These are phyloP conservation scores for Elysia chlorotica DNA, from an alignment of 1,140 invertebrate species.

Conservation along the genomic window DNA sequence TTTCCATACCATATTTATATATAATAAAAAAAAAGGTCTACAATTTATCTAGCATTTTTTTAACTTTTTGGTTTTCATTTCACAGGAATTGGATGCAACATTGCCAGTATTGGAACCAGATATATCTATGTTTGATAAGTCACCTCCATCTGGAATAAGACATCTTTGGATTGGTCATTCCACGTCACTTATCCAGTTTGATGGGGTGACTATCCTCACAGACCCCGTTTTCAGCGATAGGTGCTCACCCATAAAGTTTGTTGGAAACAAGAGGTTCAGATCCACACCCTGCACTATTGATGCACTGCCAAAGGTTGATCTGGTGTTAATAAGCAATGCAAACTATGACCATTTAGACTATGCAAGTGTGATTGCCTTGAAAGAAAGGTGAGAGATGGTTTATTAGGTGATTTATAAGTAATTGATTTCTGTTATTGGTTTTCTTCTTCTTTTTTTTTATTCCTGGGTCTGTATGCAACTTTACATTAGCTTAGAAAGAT, in stretches of 20 bases:
- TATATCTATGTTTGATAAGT: slow-evolving; percentile 7
- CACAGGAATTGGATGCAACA: neutral
- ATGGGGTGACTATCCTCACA: slow-evolving; percentile 59
- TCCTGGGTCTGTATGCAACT: neutral
- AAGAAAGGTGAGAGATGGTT: slow-evolving; percentile 11
- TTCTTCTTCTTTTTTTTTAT: neutral
- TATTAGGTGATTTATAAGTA: neutral
- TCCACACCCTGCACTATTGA: slow-evolving; percentile 60
- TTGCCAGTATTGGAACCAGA: slow-evolving; percentile 13
- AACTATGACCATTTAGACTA: slow-evolving; percentile 67
- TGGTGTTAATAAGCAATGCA: slow-evolving; percentile 66
- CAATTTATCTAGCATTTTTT: neutral
- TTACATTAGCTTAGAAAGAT: slow-evolving; percentile 15
- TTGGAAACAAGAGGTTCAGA: slow-evolving; percentile 61
- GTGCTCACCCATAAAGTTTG: slow-evolving; percentile 24
- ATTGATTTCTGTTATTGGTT: neutral
- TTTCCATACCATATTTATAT: no score
- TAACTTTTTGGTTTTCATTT: neutral
- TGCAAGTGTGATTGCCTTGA: slow-evolving; percentile 54
- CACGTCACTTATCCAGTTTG: slow-evolving; percentile 60
- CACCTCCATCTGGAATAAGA: slow-evolving; percentile 23
- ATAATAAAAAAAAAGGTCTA: neutral
- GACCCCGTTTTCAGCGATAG: slow-evolving; percentile 60
- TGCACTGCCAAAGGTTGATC: slow-evolving; percentile 63
- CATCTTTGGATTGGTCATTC: slow-evolving; percentile 64